These are phyloP conservation scores for Pao palembangensis DNA, from an alignment of 2,113 vertebrate genomes.

Conservation along the genomic window DNA sequence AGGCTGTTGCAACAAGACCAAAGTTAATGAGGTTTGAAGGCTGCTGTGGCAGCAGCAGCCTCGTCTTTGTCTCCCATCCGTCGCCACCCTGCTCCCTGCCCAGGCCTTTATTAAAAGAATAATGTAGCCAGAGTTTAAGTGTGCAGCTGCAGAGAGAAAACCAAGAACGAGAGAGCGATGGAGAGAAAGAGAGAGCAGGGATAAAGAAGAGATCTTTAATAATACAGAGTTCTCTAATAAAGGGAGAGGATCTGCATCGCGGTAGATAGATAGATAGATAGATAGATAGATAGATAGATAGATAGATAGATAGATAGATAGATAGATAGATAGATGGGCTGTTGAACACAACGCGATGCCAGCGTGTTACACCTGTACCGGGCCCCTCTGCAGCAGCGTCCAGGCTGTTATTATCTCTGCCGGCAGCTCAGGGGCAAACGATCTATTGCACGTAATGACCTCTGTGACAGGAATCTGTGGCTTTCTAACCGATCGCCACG, in stretches of 20 bases:
- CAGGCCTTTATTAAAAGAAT: constrained; percentile 72
- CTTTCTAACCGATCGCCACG: constrained; percentile 4
- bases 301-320: constrained; percentile 22
- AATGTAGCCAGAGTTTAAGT: constrained; percentile 73
- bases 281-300: constrained; percentile 16
- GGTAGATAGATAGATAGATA: constrained; percentile 7
- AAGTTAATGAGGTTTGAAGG: constrained; percentile 78
- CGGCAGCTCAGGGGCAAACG: no score
- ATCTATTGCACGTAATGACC: no score
- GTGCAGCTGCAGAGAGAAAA: constrained; percentile 72
- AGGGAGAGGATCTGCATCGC: neutral
- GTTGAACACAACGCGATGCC: no score
- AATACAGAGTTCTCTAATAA: no score
- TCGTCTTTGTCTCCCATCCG: constrained; percentile 67
- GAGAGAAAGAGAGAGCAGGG: no score
- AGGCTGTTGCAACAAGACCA: constrained; percentile 70
- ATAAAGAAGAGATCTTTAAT: no score
- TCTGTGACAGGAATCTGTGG: constrained; percentile 1
- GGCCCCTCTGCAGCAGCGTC: no score
- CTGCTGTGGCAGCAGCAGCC: constrained; percentile 65
- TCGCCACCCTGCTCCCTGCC: constrained; percentile 69
- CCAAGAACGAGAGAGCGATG: constrained; percentile 34
- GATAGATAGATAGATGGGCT: constrained; percentile 1
- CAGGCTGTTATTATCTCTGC: no score
- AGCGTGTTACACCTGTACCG: no score